Percentiles rank a stretch among this genome's conserved stretches.
Evolutionary conservation across 2,113 vertebrate species (phyloP).

Genomic region (Callipepla squamata): DNA sequence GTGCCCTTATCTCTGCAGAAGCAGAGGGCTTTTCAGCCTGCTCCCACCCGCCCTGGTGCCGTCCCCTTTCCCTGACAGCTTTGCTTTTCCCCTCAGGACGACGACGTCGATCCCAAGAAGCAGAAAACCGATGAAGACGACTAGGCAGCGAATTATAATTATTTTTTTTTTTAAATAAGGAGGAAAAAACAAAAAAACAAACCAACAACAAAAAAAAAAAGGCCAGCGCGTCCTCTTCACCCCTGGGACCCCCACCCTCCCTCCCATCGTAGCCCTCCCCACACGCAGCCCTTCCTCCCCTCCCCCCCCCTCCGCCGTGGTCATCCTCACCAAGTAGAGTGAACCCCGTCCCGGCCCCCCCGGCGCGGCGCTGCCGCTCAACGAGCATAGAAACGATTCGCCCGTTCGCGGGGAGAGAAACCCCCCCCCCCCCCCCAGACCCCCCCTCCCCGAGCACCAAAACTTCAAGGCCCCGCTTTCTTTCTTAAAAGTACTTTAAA

Average conservation of each 20-base stretch:
- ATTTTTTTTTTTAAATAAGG: constrained; percentile 41
- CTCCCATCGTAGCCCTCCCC: constrained; percentile 64
- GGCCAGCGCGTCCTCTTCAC: constrained; percentile 75
- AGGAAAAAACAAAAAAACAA: constrained; percentile 42
- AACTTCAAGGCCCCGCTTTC: constrained; percentile 88
- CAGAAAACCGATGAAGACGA: constrained; percentile 94
- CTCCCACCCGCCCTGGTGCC: accelerated
- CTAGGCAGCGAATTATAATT: constrained; percentile 80
- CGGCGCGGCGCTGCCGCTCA: constrained; percentile 53
- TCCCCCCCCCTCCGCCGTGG: constrained; percentile 77
- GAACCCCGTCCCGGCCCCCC: constrained; percentile 4
- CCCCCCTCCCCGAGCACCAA: constrained; percentile 52
- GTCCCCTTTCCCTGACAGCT: not conserved
- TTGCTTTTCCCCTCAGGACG: constrained; percentile 72
- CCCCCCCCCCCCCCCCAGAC: not conserved
- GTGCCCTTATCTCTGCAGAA: not conserved
- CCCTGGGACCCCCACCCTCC: constrained; percentile 53
- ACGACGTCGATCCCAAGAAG: constrained; percentile 95
- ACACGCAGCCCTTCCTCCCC: not conserved
- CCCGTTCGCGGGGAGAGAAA: constrained; percentile 3
- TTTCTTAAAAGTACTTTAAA: constrained; percentile 89
- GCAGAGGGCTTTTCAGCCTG: accelerated
- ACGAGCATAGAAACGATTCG: constrained; percentile 34
- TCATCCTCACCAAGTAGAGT: constrained; percentile 83
- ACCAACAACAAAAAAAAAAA: constrained; percentile 53